Conservation (phyloP, 2,797 vertebrate species). For the Phalanger gymnotis region DNA sequence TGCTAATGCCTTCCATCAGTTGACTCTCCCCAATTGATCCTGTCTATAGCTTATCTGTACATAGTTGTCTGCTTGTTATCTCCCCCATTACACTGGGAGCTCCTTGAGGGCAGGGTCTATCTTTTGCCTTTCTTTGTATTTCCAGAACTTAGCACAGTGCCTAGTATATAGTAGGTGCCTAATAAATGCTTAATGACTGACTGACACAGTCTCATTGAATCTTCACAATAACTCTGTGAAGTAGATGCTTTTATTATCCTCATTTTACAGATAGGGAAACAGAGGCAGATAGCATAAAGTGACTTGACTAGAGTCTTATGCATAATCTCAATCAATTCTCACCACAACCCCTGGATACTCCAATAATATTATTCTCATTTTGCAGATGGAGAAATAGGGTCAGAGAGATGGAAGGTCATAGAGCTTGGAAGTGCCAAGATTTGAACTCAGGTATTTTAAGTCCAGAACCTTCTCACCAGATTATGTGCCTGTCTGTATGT, state of each 20-base stretch:
- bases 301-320: background rate
- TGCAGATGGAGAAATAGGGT: background rate
- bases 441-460: background rate
- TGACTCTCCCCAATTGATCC: background rate
- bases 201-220: background rate
- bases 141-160: background rate
- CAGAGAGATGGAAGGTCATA: background rate
- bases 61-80: background rate
- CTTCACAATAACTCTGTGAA: background rate
- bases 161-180: background rate
- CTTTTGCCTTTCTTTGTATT: background rate
- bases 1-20: background rate
- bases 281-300: background rate
- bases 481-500: background rate
- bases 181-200: background rate
- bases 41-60: background rate
- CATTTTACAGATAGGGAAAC: background rate
- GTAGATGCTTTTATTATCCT: background rate
- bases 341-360: background rate
- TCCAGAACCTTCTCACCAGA: background rate
- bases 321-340: background rate
- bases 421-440: background rate
- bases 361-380: background rate
- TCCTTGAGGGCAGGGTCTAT: background rate
- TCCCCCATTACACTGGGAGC: background rate